phyloP scores from a whole-genome alignment of 2,888 invertebrate genomes.

The Syrista parreyssii region DNA sequence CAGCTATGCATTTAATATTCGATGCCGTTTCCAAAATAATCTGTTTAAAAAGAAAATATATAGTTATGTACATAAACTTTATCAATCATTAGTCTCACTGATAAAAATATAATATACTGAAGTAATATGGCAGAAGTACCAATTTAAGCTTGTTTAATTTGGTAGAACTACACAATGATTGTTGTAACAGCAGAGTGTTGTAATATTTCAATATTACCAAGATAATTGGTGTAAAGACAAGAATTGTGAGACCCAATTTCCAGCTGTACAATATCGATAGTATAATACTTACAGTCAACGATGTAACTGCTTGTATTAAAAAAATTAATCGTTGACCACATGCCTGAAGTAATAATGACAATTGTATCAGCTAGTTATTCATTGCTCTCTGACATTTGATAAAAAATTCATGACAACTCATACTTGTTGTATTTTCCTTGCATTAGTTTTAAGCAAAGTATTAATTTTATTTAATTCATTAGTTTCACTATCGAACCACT shows the following conservation, averaged over 20 bases:
- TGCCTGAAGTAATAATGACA: slow-evolving; percentile 25
- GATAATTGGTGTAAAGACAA: slow-evolving; percentile 57
- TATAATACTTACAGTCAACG: slow-evolving; percentile 50
- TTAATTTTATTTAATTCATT: slow-evolving; percentile 58
- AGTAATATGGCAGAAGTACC: slow-evolving; percentile 22
- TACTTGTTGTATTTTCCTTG: slow-evolving; percentile 43
- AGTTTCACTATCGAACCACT: slow-evolving; percentile 52
- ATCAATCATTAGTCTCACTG: no score
- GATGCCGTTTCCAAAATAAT: slow-evolving; percentile 21
- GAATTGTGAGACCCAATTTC: slow-evolving; percentile 54
- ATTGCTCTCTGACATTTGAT: no score
- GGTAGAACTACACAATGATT: slow-evolving; percentile 48
- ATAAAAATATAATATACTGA: no score
- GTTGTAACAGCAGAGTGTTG: slow-evolving; percentile 52
- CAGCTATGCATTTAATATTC: slow-evolving; percentile 22
- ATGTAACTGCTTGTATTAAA: slow-evolving; percentile 53
- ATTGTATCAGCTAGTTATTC: no score
- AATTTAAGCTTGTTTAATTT: slow-evolving; percentile 53
- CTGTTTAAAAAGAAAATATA: slow-evolving; percentile 5
- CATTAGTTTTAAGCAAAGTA: slow-evolving; percentile 55
- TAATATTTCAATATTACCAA: slow-evolving; percentile 53
- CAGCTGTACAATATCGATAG: slow-evolving; percentile 50
- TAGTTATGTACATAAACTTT: no score
- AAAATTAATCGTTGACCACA: slow-evolving; percentile 56
- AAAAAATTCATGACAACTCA: no score